Percentiles rank a stretch among this genome's conserved stretches.
Evolutionary conservation across 2,113 vertebrate genomes (phyloP).

Genomic region (Phaetusa simplex): DNA sequence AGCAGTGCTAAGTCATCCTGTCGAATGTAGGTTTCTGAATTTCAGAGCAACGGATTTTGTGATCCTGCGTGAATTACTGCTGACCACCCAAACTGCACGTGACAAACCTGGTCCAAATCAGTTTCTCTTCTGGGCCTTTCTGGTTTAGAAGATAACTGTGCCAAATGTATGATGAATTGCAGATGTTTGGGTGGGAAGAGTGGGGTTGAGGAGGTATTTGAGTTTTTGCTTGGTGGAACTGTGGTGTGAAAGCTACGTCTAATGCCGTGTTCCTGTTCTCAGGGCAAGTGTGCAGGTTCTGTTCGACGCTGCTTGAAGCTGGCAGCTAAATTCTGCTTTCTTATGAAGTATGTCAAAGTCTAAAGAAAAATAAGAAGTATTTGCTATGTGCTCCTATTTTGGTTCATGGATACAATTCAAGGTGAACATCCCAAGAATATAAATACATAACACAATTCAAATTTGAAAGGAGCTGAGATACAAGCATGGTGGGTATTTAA

Average conservation of each 20-base stretch:
- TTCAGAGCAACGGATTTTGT: neutral
- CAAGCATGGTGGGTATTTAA: neutral
- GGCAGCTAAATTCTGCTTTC: neutral
- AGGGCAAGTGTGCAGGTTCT: neutral
- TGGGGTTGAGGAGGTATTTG: neutral
- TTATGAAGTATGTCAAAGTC: neutral
- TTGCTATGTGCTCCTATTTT: neutral
- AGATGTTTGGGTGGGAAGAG: neutral
- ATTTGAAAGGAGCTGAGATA: neutral
- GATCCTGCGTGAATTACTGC: neutral
- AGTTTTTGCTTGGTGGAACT: neutral
- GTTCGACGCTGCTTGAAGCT: neutral
- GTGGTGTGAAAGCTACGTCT: rapidly evolving
- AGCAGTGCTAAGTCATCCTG: neutral
- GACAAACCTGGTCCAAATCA: neutral
- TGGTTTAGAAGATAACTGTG: neutral
- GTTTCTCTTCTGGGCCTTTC: neutral
- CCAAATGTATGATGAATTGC: neutral
- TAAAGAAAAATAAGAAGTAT: neutral
- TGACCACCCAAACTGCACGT: neutral
- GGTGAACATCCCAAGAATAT: neutral
- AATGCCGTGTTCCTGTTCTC: neutral
- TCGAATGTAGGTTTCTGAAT: neutral
- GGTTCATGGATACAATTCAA: neutral
- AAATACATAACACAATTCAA: neutral